These are phyloP conservation scores for Tetragonula clypearis DNA, from an alignment of 1,140 invertebrate species.

Conservation along the genomic window DNA sequence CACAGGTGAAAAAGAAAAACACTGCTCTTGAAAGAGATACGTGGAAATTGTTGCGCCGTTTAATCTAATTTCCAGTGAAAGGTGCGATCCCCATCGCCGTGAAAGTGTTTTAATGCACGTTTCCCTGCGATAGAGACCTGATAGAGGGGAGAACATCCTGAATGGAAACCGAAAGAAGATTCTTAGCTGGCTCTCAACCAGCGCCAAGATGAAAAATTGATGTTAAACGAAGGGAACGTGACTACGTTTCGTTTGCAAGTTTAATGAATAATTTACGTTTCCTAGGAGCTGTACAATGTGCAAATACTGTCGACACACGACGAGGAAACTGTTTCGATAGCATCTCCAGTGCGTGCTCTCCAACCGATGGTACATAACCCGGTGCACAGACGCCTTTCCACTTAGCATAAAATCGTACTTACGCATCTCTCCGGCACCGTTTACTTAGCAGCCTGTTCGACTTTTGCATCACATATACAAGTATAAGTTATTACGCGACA, in stretches of 20 bases:
- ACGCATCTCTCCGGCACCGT: slow-evolving; percentile 35
- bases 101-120: slow-evolving; percentile 37
- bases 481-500: slow-evolving; percentile 26
- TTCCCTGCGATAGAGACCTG: neutral
- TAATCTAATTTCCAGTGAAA: slow-evolving; percentile 48
- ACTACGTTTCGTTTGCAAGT: slow-evolving; percentile 34
- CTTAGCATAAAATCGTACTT: slow-evolving; percentile 56
- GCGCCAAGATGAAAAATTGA: slow-evolving; percentile 3
- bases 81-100: slow-evolving; percentile 11
- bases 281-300: slow-evolving; percentile 36
- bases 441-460: slow-evolving; percentile 31
- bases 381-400: slow-evolving; percentile 40
- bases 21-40: slow-evolving; percentile 10
- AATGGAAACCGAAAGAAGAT: neutral
- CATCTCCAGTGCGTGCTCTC: slow-evolving; percentile 47
- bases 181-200: neutral
- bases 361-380: slow-evolving; percentile 28
- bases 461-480: slow-evolving; percentile 29
- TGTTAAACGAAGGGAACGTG: slow-evolving; percentile 40
- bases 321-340: slow-evolving; percentile 53
- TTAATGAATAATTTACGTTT: slow-evolving; percentile 65
- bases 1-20: neutral
- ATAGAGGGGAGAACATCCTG: neutral
- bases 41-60: slow-evolving; percentile 10
- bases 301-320: slow-evolving; percentile 35